Conservation (phyloP, 2,113 vertebrate genomes). For the Entosphenus tridentatus region DNA sequence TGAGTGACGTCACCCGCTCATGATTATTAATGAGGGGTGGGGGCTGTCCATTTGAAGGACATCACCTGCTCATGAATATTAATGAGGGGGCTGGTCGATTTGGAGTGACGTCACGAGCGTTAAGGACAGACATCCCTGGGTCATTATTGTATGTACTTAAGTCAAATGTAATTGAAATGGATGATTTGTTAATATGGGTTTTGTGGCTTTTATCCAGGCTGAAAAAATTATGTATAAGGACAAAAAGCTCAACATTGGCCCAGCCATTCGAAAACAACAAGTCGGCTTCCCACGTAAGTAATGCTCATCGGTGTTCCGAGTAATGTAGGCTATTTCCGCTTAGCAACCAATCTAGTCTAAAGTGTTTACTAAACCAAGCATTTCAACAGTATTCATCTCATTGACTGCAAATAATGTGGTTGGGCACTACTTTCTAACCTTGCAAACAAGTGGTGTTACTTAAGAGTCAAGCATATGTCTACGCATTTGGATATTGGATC, state of each 20-base stretch:
- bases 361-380: neutral
- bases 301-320: slow-evolving; percentile 12
- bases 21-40: too few relatives aligned
- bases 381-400: neutral
- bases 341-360: neutral
- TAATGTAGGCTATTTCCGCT: slow-evolving; percentile 12
- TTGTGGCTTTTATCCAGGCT: slow-evolving; percentile 21
- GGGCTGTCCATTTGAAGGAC: too few relatives aligned
- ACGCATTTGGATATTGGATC: neutral
- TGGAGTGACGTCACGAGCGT: neutral
- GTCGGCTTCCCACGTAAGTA: slow-evolving; percentile 29
- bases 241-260: slow-evolving; percentile 47
- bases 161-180: neutral
- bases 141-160: neutral
- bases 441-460: neutral
- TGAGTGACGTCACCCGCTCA: too few relatives aligned
- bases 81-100: too few relatives aligned
- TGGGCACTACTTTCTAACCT: neutral
- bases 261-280: slow-evolving; percentile 43
- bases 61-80: too few relatives aligned
- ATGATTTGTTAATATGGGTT: neutral
- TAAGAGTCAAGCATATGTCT: neutral
- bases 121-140: neutral
- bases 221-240: slow-evolving; percentile 37
- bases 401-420: neutral